Evolutionary conservation across 2,113 vertebrate species (phyloP).

Genomic region (Hydrolagus affinis): DNA sequence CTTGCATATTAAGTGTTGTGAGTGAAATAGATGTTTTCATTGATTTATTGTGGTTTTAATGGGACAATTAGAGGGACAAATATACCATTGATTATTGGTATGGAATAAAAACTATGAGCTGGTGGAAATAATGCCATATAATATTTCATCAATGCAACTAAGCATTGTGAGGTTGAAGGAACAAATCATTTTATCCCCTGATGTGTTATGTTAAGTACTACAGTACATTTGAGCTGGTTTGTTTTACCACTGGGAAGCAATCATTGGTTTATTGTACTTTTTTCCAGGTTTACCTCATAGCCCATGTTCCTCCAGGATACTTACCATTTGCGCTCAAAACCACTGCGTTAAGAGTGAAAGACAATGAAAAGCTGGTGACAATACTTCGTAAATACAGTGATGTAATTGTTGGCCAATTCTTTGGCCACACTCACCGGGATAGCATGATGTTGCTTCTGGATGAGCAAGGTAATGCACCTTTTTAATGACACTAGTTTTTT

Average conservation of each 20-base stretch:
- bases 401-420: slow-evolving; percentile 80
- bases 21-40: not conserved
- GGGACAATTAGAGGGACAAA: not conserved
- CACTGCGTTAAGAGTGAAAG: slow-evolving; percentile 59
- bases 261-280: slow-evolving; percentile 8
- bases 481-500: not conserved
- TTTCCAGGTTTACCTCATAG: slow-evolving; percentile 80
- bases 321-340: slow-evolving; percentile 58
- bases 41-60: no score
- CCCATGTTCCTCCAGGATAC: slow-evolving; percentile 81
- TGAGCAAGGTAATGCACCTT: slow-evolving; percentile 57
- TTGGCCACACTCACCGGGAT: slow-evolving; percentile 87
- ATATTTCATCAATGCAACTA: not conserved
- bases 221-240: not conserved
- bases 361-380: slow-evolving; percentile 73
- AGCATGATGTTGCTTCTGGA: slow-evolving; percentile 85
- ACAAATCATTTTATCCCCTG: not conserved
- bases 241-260: not conserved
- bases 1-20: not conserved
- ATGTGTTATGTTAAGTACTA: not conserved
- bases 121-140: not conserved
- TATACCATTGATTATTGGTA: not conserved
- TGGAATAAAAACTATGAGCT: not conserved
- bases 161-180: not conserved
- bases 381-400: slow-evolving; percentile 73